Evolutionary conservation across 1,140 invertebrate genomes (phyloP), one percentile per base, ranked within the genome.

Genomic region (Musca domestica): DNA sequence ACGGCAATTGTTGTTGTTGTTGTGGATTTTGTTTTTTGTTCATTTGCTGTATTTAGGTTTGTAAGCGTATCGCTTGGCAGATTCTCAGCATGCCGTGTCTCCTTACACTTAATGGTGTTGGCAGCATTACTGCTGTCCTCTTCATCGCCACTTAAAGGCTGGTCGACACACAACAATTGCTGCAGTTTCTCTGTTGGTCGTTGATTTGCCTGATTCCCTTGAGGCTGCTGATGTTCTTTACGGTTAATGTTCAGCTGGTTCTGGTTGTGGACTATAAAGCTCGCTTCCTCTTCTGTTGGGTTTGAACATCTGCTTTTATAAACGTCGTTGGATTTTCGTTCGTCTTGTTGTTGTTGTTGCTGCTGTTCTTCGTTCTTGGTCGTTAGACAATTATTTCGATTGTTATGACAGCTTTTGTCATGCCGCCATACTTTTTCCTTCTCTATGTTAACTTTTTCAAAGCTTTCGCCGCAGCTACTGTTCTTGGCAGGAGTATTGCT

Each of bases 341-440:
- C 46, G 47, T 52, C 46, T 64, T 64, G 49, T 17, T 52, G 49
- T 20, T 49, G n/a, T n/a, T n/a, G n/a, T n/a, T n/a, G n/a, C n/a
- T n/a, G n/a, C n/a, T n/a, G n/a, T n/a, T n/a, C 48, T 3, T 67
- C 34, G 74, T 69, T 70, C 74, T 77, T n/a, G n/a, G n/a, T 77
- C 77, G 56, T 61, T 61, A 61, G 34, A 61, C 56, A 61, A 61
- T 61, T 34, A 30, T 65, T 64, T 49, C 61, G 41, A 41, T 65
- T 68, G 41, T 68, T 64, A 64, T 68, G 67, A 64, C 48, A 64
- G 76, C 66, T 64, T 67, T 78, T 72, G 75, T 76, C 73, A 77
- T 78, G 76, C 75, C 76, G 75, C 74, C 74, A 73, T 78, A 76
- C 20, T 30, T 49, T 76, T 73, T 76, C 73, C 64, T 72, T 61